Conservation (phyloP, 2,797 vertebrate species). For the Columba guinea region DNA sequence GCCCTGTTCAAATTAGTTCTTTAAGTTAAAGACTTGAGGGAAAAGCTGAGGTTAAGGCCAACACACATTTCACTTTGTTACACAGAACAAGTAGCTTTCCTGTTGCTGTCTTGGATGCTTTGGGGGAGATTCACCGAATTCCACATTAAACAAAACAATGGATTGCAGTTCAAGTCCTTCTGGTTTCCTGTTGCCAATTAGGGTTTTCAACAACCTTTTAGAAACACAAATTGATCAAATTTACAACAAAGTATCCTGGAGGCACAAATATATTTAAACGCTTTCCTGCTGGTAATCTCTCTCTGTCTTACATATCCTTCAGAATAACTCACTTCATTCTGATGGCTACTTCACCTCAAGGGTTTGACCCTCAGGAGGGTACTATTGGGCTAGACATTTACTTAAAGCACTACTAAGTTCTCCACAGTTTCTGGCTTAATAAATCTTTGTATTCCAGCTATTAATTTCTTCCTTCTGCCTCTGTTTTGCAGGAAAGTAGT, state of each 20-base stretch:
- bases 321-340: neutral
- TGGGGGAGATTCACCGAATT: slow-evolving; percentile 26
- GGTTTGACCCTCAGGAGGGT: neutral
- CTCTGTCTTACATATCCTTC: neutral
- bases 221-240: slow-evolving; percentile 52
- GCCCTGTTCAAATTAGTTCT: slow-evolving; percentile 23
- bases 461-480: neutral
- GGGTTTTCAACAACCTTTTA: slow-evolving; percentile 56
- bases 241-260: slow-evolving; percentile 31
- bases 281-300: slow-evolving; percentile 30
- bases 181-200: slow-evolving; percentile 53
- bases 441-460: neutral
- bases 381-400: neutral
- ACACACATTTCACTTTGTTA: slow-evolving; percentile 7
- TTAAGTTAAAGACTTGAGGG: slow-evolving; percentile 13
- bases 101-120: neutral
- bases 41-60: slow-evolving; percentile 28
- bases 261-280: slow-evolving; percentile 22
- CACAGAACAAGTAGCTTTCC: slow-evolving; percentile 10
- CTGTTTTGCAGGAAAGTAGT: neutral
- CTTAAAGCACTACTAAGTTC: neutral
- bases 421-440: neutral
- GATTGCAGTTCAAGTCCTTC: slow-evolving; percentile 31
- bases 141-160: slow-evolving; percentile 60
- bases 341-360: slow-evolving; percentile 24